Percentiles rank a stretch among this genome's conserved stretches.
Conservation (phyloP, 1,140 invertebrate genomes). For the Pseudomyrmex concolor region DNA sequence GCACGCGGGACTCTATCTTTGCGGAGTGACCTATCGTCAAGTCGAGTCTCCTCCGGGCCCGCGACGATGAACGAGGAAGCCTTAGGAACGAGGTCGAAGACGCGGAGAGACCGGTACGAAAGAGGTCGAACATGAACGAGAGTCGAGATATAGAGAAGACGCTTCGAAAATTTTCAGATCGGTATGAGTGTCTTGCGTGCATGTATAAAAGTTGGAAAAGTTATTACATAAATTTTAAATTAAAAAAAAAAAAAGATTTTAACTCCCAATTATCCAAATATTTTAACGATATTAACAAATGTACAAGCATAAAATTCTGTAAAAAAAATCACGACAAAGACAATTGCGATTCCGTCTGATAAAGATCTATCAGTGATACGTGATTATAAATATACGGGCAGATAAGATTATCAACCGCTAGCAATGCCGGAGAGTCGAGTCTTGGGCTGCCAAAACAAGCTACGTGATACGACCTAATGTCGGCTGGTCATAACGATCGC, state of each 20-base stretch:
- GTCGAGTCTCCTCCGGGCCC: slow-evolving; percentile 57
- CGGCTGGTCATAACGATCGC: slow-evolving; percentile 73
- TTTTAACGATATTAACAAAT: neutral
- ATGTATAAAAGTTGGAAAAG: neutral
- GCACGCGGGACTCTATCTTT: slow-evolving; percentile 30
- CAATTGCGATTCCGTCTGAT: neutral
- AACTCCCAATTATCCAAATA: neutral
- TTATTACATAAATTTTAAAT: too few species aligned
- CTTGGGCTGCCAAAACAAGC: slow-evolving; percentile 11
- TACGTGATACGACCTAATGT: slow-evolving; percentile 24
- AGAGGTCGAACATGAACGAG: slow-evolving; percentile 24
- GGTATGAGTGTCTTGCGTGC: neutral
- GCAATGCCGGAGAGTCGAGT: neutral
- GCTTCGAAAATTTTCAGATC: slow-evolving; percentile 8
- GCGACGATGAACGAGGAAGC: slow-evolving; percentile 37
- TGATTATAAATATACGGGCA: neutral
- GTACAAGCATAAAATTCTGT: neutral
- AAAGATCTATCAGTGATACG: slow-evolving; percentile 9
- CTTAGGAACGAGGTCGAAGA: slow-evolving; percentile 50
- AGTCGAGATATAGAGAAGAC: slow-evolving; percentile 3
- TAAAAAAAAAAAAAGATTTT: too few species aligned
- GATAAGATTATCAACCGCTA: neutral
- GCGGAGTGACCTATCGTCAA: slow-evolving; percentile 60
- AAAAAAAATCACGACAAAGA: neutral
- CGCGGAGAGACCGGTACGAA: slow-evolving; percentile 15